These are phyloP conservation scores for Zaprionus davidi DNA, from an alignment of 1,140 invertebrate species.

Conservation along the genomic window DNA sequence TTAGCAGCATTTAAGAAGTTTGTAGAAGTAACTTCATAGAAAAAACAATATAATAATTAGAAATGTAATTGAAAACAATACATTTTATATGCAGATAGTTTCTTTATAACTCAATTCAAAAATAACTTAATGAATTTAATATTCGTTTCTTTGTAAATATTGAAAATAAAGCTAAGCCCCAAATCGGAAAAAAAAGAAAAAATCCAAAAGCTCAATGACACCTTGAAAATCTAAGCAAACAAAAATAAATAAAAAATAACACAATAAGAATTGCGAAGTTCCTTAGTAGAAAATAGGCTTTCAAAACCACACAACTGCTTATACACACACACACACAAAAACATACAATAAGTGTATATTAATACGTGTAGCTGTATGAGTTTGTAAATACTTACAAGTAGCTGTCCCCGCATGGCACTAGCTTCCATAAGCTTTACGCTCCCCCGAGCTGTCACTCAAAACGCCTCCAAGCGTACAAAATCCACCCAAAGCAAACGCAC, in stretches of 20 bases:
- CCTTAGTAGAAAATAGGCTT: slow-evolving; percentile 16
- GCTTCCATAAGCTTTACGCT: slow-evolving; percentile 8
- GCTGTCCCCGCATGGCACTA: slow-evolving; percentile 12
- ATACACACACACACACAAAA: too few species aligned
- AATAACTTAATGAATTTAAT: background rate
- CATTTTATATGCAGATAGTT: background rate
- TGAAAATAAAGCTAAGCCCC: background rate
- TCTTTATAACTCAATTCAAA: background rate
- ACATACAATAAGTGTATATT: background rate
- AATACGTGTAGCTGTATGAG: background rate
- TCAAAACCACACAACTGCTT: slow-evolving; percentile 3
- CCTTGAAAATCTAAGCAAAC: slow-evolving; percentile 23
- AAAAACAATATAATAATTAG: too few species aligned
- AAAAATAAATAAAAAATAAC: slow-evolving; percentile 13
- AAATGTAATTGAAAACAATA: background rate
- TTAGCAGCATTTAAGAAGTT: too few species aligned
- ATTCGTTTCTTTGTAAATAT: background rate
- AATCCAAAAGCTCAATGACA: slow-evolving; percentile 30
- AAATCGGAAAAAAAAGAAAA: background rate
- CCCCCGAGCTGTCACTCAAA: slow-evolving; percentile 71
- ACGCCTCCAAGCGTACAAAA: slow-evolving; percentile 48
- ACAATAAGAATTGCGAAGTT: slow-evolving; percentile 33
- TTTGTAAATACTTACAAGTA: slow-evolving; percentile 27
- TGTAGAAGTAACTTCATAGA: too few species aligned
- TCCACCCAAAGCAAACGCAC: slow-evolving; percentile 32